Base-by-base conservation (phyloP, 2,888 invertebrate species). In the Caenorhabditis sinica region DNA sequence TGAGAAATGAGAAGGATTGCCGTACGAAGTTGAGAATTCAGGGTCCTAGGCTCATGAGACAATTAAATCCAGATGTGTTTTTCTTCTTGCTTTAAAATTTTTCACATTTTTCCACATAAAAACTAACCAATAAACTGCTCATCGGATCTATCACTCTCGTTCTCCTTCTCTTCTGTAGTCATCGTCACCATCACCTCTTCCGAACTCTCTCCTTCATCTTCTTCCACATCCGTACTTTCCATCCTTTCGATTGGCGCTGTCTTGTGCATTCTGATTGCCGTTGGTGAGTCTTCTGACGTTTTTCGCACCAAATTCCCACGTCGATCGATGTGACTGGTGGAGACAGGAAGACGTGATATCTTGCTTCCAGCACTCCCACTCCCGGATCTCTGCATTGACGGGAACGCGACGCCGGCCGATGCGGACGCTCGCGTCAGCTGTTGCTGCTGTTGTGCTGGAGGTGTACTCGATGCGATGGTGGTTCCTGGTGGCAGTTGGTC, bases 401-500 rank as follows among this genome's bases (percentile, higher is more conserved):
- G 90, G 65, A 90, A 90, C 82, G 89, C 88, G 58, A 90, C 90
- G 66, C 89, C 89, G 8, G 86, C 85, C 0, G 85, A 72, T 28
- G 66, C 88, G 58, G 88, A 84, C 45, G 85, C 79, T 4, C 81
- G 45, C 36, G 77, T 25, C 73, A 82, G 56, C 71, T 80, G 61
- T 79, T 80, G 63, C n/a, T n/a, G n/a, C n/a, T n/a, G n/a, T n/a
- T n/a, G n/a, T n/a, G n/a, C n/a, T 60, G 81, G 84, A 40, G 75
- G 76, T 56, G 80, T 66, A 58, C 49, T 76, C 49, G 81, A 81
- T 40, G 76, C 73, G 40, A 90, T 77, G 11, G 86, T 81, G 9
- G 86, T 87, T 8, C 77, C 79, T 15, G 91, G 90, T 13, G 90
- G 90, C 74, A 91, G 86, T 66, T 91, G 90, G 75, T 88, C 87